Base-by-base conservation (phyloP, 2,888 invertebrate species). In the Nomada goodeniana region DNA sequence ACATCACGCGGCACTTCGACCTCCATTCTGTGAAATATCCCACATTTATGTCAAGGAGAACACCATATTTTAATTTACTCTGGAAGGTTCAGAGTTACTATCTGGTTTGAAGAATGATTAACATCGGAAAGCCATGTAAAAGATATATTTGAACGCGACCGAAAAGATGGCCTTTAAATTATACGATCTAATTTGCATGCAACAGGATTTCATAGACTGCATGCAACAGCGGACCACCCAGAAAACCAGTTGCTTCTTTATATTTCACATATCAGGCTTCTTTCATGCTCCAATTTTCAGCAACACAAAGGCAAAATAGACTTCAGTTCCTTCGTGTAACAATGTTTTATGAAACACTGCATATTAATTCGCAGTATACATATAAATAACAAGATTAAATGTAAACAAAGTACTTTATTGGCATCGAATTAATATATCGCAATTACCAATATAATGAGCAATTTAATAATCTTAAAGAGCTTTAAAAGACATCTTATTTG, bases 21-120 rank as follows among this genome's bases (percentile, higher is more conserved):
- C 42, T 73, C n/a, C 36, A 20, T 20, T 9, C 1, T 1, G 3
- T 4, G 55, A 72, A 44, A 72, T 26, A 29, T 55, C 29, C 57
- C 18, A 13, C 15, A 75, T 53, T 44, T 29, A 52, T 77, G 77
- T 67, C 76, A 75, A 77, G 59, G 76, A 65, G 59, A 65, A 26
- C 65, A 11, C 13, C 60, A 65, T 75, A 65, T 75, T 75, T 59
- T 53, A 65, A 65, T 75, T 77, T 20, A 13, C 4, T 52, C 26
- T 42, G 20, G 50, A 64, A 50, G n/a, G n/a, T 20, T 59, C 13
- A 2, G 29, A 23, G 11, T 63, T 15, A 20, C n/a, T 57, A 18
- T 50, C 50, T 42, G 50, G 10, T 42, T 59, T 65, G n/a, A 64
- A 57, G 50, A 20, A 64, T 23, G 26, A 59, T 59, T 26, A 29